Conservation (phyloP, 2,113 vertebrate species). For the Corvus hawaiiensis region DNA sequence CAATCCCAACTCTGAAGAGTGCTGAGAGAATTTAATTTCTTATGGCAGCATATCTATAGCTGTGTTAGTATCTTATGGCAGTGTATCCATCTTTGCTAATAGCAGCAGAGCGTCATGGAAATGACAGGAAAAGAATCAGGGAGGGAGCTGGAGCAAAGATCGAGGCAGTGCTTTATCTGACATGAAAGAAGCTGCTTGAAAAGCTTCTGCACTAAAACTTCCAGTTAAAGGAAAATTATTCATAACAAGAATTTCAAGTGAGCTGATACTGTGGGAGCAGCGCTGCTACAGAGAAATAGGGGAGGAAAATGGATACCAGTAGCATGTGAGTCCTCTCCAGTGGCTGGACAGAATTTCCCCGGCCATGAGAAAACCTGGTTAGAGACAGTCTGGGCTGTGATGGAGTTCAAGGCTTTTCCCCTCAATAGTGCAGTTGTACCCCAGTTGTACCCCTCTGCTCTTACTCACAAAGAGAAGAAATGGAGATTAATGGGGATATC, state of each 20-base stretch:
- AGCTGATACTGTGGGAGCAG: not conserved
- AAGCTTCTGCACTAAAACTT: not conserved
- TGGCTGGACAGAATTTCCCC: not conserved
- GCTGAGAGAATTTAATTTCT: conserved; percentile 15
- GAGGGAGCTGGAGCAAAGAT: not conserved
- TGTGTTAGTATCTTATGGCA: not conserved
- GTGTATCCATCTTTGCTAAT: not conserved
- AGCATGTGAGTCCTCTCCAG: not conserved
- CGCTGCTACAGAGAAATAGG: not conserved
- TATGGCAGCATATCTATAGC: not conserved
- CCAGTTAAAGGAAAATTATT: not conserved
- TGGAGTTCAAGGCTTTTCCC: not conserved
- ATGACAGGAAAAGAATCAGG: not conserved
- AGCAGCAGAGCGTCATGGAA: not conserved
- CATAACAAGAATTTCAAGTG: not conserved
- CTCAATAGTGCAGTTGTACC: rapidly evolving
- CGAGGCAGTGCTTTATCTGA: not conserved
- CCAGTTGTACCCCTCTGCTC: not conserved
- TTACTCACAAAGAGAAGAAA: not conserved
- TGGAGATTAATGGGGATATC: not conserved
- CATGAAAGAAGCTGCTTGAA: not conserved
- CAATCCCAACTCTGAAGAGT: not conserved
- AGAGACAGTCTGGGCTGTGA: not conserved
- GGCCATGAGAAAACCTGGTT: not conserved
- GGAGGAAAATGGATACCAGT: not conserved